A percentile compares a stretch with the other conserved stretches of the same genome.
phyloP scores from a whole-genome alignment of 2,797 vertebrate species.

The Brachymystax lenok region DNA sequence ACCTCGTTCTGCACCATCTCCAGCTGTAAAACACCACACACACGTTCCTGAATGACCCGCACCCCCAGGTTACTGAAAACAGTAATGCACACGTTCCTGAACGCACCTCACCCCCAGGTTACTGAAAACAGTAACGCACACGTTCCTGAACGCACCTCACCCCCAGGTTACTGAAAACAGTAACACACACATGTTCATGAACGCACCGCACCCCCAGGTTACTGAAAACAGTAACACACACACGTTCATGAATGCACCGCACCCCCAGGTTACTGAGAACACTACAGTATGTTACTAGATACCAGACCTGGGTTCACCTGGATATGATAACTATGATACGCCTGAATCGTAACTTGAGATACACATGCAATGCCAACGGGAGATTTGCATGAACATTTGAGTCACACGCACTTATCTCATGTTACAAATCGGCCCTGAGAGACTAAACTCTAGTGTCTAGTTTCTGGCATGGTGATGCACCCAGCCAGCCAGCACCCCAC shows the following conservation, averaged over 20 bases:
- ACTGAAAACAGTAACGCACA: background rate
- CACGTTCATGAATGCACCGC: background rate
- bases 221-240: background rate
- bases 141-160: constrained; percentile 14
- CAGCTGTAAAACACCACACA: constrained; percentile 59
- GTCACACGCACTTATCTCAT: background rate
- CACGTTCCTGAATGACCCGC: background rate
- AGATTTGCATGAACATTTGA: background rate
- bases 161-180: background rate
- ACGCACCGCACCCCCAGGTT: background rate
- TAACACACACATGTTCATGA: constrained; percentile 5
- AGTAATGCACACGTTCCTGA: constrained; percentile 1
- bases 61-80: background rate
- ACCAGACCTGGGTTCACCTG: background rate
- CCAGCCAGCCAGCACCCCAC: too few species aligned
- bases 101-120: background rate
- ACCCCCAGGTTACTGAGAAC: too few species aligned
- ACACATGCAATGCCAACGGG: background rate
- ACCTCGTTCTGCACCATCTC: constrained; percentile 78
- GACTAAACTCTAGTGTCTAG: background rate
- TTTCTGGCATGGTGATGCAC: background rate
- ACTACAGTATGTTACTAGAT: background rate
- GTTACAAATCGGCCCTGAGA: background rate
- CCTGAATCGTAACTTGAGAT: background rate
- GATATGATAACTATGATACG: background rate